Conservation (phyloP, 2,113 vertebrate species). For the Aphelocoma coerulescens region DNA sequence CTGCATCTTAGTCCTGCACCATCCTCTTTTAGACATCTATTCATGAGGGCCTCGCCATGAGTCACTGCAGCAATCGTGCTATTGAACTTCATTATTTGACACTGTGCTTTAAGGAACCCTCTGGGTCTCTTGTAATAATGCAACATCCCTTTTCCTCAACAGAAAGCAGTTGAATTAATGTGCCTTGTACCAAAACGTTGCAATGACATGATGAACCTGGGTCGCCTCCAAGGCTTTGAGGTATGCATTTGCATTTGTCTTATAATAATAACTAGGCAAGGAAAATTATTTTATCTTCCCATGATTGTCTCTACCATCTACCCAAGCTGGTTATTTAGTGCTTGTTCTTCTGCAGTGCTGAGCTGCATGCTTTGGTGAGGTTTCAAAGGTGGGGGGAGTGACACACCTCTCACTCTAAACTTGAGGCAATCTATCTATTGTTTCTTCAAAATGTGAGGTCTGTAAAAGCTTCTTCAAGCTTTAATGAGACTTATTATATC, state of each 20-base stretch:
- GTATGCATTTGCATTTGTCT: constrained; percentile 61
- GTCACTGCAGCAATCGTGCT: neutral
- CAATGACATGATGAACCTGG: constrained; percentile 99
- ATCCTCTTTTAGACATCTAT: neutral
- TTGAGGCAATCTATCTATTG: neutral
- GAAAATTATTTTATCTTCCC: neutral
- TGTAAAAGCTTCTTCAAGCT: neutral
- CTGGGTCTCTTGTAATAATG: neutral
- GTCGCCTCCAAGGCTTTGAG: constrained; percentile 96
- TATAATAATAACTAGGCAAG: neutral
- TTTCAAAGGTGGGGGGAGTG: neutral
- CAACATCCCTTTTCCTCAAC: constrained; percentile 13
- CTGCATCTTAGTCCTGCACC: neutral
- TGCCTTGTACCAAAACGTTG: constrained; percentile 98
- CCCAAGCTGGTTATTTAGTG: neutral
- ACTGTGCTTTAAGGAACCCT: neutral
- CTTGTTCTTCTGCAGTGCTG: neutral
- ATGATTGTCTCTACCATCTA: neutral
- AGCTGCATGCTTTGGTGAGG: neutral
- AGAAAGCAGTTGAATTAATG: constrained; percentile 92
- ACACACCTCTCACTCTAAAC: neutral
- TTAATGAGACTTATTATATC: neutral
- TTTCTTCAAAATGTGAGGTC: neutral
- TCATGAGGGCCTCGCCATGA: neutral
- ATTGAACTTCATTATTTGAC: neutral